Evolutionary conservation across 2,888 invertebrate species (phyloP), one percentile per base, ranked within the genome.

Genomic region (Synergus japonicus): DNA sequence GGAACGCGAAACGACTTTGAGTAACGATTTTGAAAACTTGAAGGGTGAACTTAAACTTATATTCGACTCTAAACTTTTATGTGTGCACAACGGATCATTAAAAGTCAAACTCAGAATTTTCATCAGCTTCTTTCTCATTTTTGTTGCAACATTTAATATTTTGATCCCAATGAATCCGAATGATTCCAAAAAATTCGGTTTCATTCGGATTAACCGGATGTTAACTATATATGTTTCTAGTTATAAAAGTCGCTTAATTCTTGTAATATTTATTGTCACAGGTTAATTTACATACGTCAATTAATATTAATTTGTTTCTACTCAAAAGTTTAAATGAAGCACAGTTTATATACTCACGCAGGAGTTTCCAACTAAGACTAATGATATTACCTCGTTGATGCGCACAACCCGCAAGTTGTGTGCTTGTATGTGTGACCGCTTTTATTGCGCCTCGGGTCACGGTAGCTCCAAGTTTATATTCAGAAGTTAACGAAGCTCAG

Each of bases 371-470:
- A 54, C 73, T 54, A 73, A 73, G n/a, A 41, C 29, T 73, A 54
- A 73, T 73, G 10, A 54, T 41, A 54, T 73, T 73, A 69, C 49
- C 49, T 37, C 54, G 54, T 73, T 49, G 73, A 73, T 73, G 54
- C 37, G 54, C 41, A 54, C 54, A 54, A 54, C 73, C 49, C 73
- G 54, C 37, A 37, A 69, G 15, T 69, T 69, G 67, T 67, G 69
- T 18, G 67, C 67, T 67, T 67, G 44, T 29, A 67, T 9, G 9
- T 67, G 44, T 67, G 44, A 29, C 29, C 49, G 29, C 69, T 69
- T 69, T 69, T 69, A 69, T 29, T 29, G 29, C 54, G 54, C 73
- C 54, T 54, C 37, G 73, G 73, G 73, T 73, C 73, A 73, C 73
- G 54, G 29, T 73, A 54, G 15, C 54, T 73, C 73, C 10, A 73